Conservation (phyloP, 2,797 vertebrate genomes). For the Sebastes ruberrimus region DNA sequence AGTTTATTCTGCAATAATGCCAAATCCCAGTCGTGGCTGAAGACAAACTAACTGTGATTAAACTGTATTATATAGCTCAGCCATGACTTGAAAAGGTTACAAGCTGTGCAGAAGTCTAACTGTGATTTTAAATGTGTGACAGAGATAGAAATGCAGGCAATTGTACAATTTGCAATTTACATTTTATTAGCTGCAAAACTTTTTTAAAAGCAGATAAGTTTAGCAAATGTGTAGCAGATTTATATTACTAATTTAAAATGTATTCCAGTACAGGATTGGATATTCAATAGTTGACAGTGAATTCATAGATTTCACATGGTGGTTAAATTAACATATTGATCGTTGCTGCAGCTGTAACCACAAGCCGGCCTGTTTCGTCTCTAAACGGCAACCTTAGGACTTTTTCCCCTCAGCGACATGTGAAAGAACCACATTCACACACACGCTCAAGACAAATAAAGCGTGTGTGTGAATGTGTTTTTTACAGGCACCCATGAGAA, state of each 20-base stretch:
- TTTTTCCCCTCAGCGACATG: background rate
- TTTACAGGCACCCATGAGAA: background rate
- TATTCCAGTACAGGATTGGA: background rate
- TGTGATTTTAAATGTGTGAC: slow-evolving; percentile 7
- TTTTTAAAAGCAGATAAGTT: background rate
- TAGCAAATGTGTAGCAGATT: background rate
- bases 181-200: background rate
- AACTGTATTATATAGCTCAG: background rate
- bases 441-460: background rate
- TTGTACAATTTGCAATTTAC: background rate
- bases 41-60: background rate
- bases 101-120: background rate
- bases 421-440: background rate
- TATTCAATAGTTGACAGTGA: background rate
- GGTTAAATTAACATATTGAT: background rate
- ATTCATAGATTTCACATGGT: background rate
- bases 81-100: background rate
- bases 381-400: background rate
- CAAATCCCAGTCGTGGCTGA: background rate
- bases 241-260: background rate
- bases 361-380: background rate
- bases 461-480: background rate
- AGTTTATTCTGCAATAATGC: background rate
- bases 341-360: background rate
- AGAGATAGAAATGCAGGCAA: background rate